Evolutionary conservation across 2,888 invertebrate genomes (phyloP), one percentile per base, ranked within the genome.

Genomic region (Maniola hyperantus): DNA sequence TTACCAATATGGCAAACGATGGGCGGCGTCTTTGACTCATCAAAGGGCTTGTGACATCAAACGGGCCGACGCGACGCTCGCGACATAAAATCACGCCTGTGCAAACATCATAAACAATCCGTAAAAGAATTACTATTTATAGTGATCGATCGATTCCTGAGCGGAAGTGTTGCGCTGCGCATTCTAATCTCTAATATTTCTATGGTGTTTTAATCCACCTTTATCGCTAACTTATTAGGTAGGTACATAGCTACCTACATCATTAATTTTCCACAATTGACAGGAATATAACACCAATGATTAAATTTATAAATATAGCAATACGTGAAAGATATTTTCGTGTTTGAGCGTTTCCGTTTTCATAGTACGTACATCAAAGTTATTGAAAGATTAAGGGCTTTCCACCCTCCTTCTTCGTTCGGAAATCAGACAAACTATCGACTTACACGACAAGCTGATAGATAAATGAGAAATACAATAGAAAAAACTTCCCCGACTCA

Each of bases 1-100:
- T 85, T 85, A 88, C 89, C 88, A 89, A 89, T 89, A 89, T 83
- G 86, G 85, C 82, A 79, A 80, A 83, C 82, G 78, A 81, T 79
- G 79, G 80, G 79, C 88, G 89, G 87, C 77, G 70, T 74, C 82
- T 90, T 89, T 89, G 88, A 90, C 85, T 84, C 80, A 82, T 86
- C 87, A 87, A 87, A 87, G 85, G 77, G 74, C 71, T 67, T 68
- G 72, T 73, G 71, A 74, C 77, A 78, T 82, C 78, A 81, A 79
- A 81, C 71, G 76, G 60, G 73, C 79, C 83, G 81, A 77, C 79
- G 70, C 83, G 81, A 77, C 79, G 70, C 75, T 70, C 74, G 74
- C 77, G 79, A 82, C 83, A 80, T 81, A 80, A 83, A 83, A 77
- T 79, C 74, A 76, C 76, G 79, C 77, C 75, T 81, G 79, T 75